Evolutionary conservation across 2,888 invertebrate genomes (phyloP), one percentile per base, ranked within the genome.

Genomic region (Cheilosia vulpina): DNA sequence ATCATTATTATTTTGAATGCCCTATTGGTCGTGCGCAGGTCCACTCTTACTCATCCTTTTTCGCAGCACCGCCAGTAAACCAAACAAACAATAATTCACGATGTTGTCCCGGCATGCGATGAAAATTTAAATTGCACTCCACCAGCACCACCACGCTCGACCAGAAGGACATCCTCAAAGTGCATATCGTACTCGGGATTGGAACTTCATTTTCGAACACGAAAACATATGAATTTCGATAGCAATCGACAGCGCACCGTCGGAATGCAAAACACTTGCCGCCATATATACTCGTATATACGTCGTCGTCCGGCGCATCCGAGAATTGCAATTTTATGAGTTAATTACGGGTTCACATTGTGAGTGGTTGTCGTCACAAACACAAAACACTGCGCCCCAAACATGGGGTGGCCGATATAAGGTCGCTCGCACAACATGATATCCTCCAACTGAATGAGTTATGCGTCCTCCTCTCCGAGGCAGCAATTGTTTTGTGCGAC

Each of bases 181-280:
- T 79, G 78, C 66, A 80, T 76, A 66, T 76, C 62, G 71, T 60
- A 50, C 68, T 69, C 27, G 13, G 45, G 55, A 55, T 58, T 68
- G 68, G 38, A 63, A 63, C 68, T 79, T 71, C 73, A 79, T 75
- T 75, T 75, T 63, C 72, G 72, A 76, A 76, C 80, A 85, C 41
- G 85, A 81, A 81, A 80, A 85, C 85, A 85, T 80, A 72, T 77
- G 80, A 85, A 85, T 76, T 76, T 80, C 72, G 85, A 80, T 80
- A 85, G 76, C 68, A 85, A 84, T 84, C 85, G 72, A 85, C 80
- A 15, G 55, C 71, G 63, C 58, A 66, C 53, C 66, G 58, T 53
- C 7, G 63, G 50, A 78, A 71, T 75, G 58, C 72, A 72, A 57
- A 85, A 63, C 60, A 38, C 53, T 53, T 58, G 52, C 52, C 50